Evolutionary conservation across 2,888 invertebrate species (phyloP), one percentile per base, ranked within the genome.

Genomic region (Arctia plantaginis): DNA sequence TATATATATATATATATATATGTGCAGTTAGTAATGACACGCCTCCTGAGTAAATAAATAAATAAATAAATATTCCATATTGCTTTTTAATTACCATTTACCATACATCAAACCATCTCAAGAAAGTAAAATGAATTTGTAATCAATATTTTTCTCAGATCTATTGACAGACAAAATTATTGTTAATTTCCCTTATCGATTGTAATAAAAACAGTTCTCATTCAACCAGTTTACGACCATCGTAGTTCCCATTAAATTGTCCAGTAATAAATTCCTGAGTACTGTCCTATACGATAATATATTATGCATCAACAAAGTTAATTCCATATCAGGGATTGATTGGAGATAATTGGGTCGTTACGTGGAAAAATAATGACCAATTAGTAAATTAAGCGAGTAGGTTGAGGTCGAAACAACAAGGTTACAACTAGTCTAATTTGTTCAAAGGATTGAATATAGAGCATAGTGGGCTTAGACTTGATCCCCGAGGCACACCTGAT

Each of bases 271-370:
- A 93, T 90, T 90, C 88, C 85, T 78, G 77, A 83, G 82, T 86
- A 88, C 89, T 91, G 90, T 91, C 91, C 90, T 91, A 90, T 89
- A 90, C 76, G 80, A 86, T 77, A 87, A 88, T 91, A 90, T 88
- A 90, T 91, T 90, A 89, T 88, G 87, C 89, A 90, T 85, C 89
- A 87, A 88, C 89, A 87, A 91, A 87, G 88, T 92, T 91, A 91
- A 92, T 90, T 89, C 87, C 90, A 86, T 91, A 91, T 91, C 90
- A 88, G 89, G 91, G 91, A 93, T 93, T 94, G 93, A 95, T 94
- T 94, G 93, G 90, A 90, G 89, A 90, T 93, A 94, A 94, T 94
- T 93, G 94, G 92, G 87, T 91, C 90, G 92, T 94, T 92, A 92
- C 87, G 87, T 90, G 87, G 90, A 92, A 90, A 91, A 93, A 91